Evolutionary conservation across 2,888 invertebrate species (phyloP).

Genomic region (Campoplex capitator): DNA sequence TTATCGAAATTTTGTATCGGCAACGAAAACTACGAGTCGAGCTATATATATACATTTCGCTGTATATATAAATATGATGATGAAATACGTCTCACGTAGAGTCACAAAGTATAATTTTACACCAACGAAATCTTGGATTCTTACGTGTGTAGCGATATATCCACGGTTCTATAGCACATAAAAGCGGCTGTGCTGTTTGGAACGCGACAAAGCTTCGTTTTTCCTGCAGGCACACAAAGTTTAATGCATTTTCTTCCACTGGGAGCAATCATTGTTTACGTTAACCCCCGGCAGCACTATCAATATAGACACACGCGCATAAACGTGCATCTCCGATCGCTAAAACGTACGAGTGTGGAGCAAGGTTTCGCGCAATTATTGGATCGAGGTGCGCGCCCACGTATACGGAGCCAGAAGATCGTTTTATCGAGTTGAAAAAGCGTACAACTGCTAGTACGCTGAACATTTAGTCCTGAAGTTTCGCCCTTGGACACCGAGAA

Average conservation of each 20-base stretch:
- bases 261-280: slow-evolving; percentile 54
- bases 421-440: not conserved
- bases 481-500: too few species aligned
- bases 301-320: not conserved
- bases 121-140: slow-evolving; percentile 21
- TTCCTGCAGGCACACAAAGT: not conserved
- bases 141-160: slow-evolving; percentile 7
- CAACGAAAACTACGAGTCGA: slow-evolving; percentile 7
- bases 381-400: slow-evolving; percentile 27
- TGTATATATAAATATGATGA: not conserved
- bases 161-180: not conserved
- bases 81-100: not conserved
- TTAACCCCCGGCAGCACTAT: slow-evolving; percentile 11
- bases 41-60: slow-evolving; percentile 22
- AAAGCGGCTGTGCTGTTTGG: not conserved
- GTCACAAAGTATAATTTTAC: slow-evolving; percentile 32
- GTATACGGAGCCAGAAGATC: slow-evolving; percentile 17
- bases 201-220: slow-evolving; percentile 27
- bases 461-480: not conserved
- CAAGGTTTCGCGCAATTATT: slow-evolving; percentile 32
- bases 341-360: slow-evolving; percentile 22
- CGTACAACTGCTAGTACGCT: not conserved
- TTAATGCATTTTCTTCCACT: slow-evolving; percentile 21
- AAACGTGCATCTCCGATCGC: not conserved
- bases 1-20: slow-evolving; percentile 39